Percentiles rank a stretch among this genome's conserved stretches.
phyloP scores from a whole-genome alignment of 2,113 vertebrate species.

The Amblyopsis rosae region DNA sequence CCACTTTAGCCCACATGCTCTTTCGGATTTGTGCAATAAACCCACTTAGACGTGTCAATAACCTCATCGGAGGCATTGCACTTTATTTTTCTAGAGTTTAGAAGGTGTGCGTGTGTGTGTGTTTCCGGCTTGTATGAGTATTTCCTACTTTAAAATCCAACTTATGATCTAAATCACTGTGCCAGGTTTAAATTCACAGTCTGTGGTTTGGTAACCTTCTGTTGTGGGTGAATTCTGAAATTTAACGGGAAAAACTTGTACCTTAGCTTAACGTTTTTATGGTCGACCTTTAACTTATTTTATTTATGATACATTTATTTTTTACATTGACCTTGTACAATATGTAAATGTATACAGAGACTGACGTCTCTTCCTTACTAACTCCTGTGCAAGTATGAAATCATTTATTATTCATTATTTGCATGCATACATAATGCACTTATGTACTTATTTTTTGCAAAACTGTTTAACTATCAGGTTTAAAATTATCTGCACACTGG shows the following conservation, averaged over 20 bases:
- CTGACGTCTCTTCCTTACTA: no score
- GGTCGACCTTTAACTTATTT: no score
- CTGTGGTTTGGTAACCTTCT: constrained; percentile 55
- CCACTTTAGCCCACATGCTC: constrained; percentile 27
- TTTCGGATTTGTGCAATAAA: constrained; percentile 17
- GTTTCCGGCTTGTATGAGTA: not conserved
- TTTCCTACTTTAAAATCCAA: not conserved
- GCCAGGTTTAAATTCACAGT: constrained; percentile 27
- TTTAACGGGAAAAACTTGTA: no score
- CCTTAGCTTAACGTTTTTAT: no score
- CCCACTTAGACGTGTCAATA: not conserved
- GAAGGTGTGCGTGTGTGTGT: not conserved
- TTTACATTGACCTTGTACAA: no score
- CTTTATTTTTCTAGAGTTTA: not conserved
- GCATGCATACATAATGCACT: no score
- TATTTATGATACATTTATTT: no score
- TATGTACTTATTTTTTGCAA: no score
- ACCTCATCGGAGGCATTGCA: not conserved
- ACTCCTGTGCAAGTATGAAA: no score
- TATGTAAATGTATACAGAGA: no score
- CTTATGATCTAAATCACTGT: constrained; percentile 27
- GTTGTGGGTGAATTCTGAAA: constrained; percentile 26
- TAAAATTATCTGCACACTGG: constrained; percentile 52
- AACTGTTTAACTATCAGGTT: not conserved
- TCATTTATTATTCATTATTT: no score